Percentiles rank a stretch among this genome's conserved stretches.
These are phyloP conservation scores for Radopholus similis DNA, from an alignment of 1,140 invertebrate genomes.

Conservation along the genomic window DNA sequence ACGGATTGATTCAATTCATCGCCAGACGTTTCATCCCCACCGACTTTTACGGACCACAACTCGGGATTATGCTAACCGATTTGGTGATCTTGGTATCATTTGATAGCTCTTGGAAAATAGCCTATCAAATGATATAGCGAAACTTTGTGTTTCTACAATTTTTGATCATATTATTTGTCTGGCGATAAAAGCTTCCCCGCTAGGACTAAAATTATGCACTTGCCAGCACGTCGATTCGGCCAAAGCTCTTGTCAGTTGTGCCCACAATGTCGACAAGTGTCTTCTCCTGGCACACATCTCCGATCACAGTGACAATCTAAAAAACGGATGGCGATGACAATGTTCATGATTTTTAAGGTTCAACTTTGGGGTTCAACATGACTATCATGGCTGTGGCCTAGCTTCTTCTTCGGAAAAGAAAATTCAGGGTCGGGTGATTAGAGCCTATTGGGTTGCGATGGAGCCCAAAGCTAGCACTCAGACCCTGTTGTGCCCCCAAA, in stretches of 20 bases:
- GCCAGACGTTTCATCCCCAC: too few species aligned
- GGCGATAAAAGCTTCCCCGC: too few species aligned
- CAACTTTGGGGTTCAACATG: not conserved
- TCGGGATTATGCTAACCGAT: not conserved
- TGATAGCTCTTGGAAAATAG: too few species aligned
- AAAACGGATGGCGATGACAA: too few species aligned
- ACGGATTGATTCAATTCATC: too few species aligned
- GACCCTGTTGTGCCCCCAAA: too few species aligned
- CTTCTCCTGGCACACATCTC: constrained; percentile 43
- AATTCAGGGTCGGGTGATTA: not conserved
- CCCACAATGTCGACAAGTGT: constrained; percentile 28
- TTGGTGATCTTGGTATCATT: not conserved
- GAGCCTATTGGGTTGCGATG: not conserved
- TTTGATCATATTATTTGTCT: too few species aligned
- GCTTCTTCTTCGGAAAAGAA: not conserved
- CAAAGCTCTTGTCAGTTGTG: constrained; percentile 38
- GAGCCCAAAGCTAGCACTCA: too few species aligned
- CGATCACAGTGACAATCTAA: constrained; percentile 51
- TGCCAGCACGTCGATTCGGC: constrained; percentile 33
- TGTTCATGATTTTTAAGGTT: constrained; percentile 7
- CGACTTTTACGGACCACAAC: too few species aligned
- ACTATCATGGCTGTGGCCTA: too few species aligned
- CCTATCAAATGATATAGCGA: too few species aligned
- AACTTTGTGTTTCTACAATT: too few species aligned
- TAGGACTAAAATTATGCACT: constrained; percentile 10